Evolutionary conservation across 2,888 invertebrate species (phyloP), one percentile per base, ranked within the genome.

Genomic region (Barypeithes pellucidus): DNA sequence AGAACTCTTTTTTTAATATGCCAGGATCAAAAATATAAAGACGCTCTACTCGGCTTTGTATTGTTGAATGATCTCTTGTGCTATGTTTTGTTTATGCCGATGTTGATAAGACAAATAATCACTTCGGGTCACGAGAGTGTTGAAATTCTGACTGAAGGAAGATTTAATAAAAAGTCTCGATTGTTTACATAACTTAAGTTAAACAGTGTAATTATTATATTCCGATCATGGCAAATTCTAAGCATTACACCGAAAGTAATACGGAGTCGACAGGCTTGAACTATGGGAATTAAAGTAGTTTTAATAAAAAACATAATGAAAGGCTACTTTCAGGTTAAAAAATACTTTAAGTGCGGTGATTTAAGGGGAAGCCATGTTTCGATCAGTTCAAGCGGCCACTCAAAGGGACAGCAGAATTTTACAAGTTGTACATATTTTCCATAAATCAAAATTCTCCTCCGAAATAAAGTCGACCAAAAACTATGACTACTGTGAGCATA

Each of bases 131-230:
- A 69, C 62, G 33, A 69, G 20, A 24, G 29, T 69, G 69, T 61
- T 69, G 69, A 62, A 69, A 69, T 69, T 62, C 61, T 24, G 69
- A 63, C 63, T 63, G 33, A 43, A 52, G 22, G 41, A 66, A 66
- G 54, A 66, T 66, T 66, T 50, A 50, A 18, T 66, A 54, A 39
- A 52, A 39, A 39, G 39, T 54, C 65, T 36, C 50, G 20, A 66
- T 66, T 54, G 65, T 66, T 52, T 66, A 66, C 54, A 66, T 54
- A 54, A 39, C 14, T 66, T 18, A 65, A 65, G 50, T 52, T 47
- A 45, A 62, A 62, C 18, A 33, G 50, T n/a, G 7, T 50, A 54
- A 66, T 66, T 54, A 24, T 66, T 66, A 50, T 63, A 33, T 65
- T 52, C 65, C 65, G 52, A 66, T 39, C 52, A 66, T 66, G 41